These are phyloP conservation scores for Eupithecia dodoneata DNA, from an alignment of 2,888 invertebrate species.

Conservation along the genomic window DNA sequence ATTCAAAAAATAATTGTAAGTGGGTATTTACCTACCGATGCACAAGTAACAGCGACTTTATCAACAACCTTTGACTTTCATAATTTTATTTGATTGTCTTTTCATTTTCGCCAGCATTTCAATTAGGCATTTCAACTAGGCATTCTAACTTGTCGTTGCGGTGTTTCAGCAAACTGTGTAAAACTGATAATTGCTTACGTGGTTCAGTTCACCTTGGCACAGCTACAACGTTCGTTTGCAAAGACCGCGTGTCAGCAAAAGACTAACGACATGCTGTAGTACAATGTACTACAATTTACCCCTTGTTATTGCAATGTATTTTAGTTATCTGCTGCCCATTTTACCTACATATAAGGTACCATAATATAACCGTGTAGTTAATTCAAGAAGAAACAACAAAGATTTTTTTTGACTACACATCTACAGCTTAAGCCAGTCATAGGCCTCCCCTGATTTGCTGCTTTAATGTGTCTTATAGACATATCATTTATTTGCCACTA, in stretches of 20 bases:
- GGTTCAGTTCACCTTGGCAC: constrained; percentile 3
- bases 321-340: neutral
- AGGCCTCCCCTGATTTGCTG: too few relatives aligned
- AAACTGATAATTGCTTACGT: constrained; percentile 8
- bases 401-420: too few relatives aligned
- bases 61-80: neutral
- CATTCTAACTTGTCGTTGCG: neutral
- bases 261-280: neutral
- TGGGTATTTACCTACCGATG: neutral
- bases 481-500: too few relatives aligned
- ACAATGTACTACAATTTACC: neutral
- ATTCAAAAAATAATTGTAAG: neutral
- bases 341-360: too few relatives aligned
- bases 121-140: neutral
- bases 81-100: neutral
- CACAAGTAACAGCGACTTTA: neutral
- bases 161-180: neutral
- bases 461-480: too few relatives aligned
- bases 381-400: too few relatives aligned
- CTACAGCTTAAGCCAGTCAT: too few relatives aligned
- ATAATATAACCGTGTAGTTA: too few relatives aligned
- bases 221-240: neutral
- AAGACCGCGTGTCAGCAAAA: constrained; percentile 1
- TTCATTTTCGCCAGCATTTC: neutral
- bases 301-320: neutral